These are phyloP conservation scores for Oreocharis arfaki DNA, from an alignment of 2,113 vertebrate species.

Conservation along the genomic window DNA sequence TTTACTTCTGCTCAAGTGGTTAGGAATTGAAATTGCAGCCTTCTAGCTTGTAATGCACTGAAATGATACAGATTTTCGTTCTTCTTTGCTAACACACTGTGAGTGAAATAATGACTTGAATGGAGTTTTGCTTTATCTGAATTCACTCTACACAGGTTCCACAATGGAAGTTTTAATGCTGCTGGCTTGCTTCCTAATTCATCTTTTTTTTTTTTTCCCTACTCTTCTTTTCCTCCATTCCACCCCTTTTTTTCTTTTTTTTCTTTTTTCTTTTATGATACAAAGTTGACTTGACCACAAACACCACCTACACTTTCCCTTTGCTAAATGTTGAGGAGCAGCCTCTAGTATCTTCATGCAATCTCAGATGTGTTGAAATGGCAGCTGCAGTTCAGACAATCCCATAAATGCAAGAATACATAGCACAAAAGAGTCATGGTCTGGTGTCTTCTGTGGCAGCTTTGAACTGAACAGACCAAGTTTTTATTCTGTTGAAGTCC, in stretches of 20 bases:
- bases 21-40: background rate
- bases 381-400: background rate
- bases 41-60: background rate
- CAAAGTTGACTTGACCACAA: background rate
- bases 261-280: background rate
- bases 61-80: background rate
- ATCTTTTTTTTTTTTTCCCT: background rate
- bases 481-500: background rate
- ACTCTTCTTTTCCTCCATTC: background rate
- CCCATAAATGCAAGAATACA: background rate
- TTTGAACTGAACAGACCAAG: background rate
- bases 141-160: constrained; percentile 54
- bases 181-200: background rate
- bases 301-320: background rate
- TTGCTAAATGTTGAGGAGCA: background rate
- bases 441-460: background rate
- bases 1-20: background rate
- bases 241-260: background rate
- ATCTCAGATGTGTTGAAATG: background rate
- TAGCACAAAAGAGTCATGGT: background rate
- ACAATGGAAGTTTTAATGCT: background rate
- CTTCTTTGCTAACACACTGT: background rate
- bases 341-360: background rate
- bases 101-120: background rate
- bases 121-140: background rate